Percentiles rank a stretch among this genome's conserved stretches.
These are phyloP conservation scores for Dioctria linearis DNA, from an alignment of 2,888 invertebrate species.

Conservation along the genomic window DNA sequence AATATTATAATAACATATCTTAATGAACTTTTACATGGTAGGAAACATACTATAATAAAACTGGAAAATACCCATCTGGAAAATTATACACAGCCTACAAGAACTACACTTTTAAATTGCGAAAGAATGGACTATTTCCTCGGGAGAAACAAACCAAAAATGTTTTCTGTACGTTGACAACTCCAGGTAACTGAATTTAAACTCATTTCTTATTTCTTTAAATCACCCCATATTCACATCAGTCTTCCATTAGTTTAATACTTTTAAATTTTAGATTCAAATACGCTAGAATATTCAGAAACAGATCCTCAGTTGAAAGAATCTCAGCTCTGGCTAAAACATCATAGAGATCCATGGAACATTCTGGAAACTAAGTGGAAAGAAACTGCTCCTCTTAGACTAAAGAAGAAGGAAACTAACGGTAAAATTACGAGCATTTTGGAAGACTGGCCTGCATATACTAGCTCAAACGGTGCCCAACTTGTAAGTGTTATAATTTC, in stretches of 20 bases:
- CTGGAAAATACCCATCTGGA: constrained; percentile 3
- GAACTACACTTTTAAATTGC: background rate
- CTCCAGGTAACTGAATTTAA: too few relatives aligned
- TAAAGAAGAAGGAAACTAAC: background rate
- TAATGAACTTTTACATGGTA: too few relatives aligned
- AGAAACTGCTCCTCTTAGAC: background rate
- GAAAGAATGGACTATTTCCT: constrained; percentile 10
- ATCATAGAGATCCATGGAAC: background rate
- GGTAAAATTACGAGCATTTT: background rate
- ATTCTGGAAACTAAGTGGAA: background rate
- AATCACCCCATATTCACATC: too few relatives aligned
- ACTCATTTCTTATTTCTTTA: background rate
- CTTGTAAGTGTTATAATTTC: background rate
- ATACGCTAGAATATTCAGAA: too few relatives aligned
- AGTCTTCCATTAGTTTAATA: too few relatives aligned
- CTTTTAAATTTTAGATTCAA: too few relatives aligned
- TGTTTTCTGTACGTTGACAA: background rate
- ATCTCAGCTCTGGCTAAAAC: too few relatives aligned
- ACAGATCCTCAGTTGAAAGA: too few relatives aligned
- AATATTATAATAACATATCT: too few relatives aligned
- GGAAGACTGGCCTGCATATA: background rate
- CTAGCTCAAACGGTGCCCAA: too few relatives aligned
- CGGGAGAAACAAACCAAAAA: constrained; percentile 5
- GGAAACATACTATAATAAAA: background rate
- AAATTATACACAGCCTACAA: background rate